Evolutionary conservation across 2,797 vertebrate species (phyloP).

Genomic region (Erithacus rubecula): DNA sequence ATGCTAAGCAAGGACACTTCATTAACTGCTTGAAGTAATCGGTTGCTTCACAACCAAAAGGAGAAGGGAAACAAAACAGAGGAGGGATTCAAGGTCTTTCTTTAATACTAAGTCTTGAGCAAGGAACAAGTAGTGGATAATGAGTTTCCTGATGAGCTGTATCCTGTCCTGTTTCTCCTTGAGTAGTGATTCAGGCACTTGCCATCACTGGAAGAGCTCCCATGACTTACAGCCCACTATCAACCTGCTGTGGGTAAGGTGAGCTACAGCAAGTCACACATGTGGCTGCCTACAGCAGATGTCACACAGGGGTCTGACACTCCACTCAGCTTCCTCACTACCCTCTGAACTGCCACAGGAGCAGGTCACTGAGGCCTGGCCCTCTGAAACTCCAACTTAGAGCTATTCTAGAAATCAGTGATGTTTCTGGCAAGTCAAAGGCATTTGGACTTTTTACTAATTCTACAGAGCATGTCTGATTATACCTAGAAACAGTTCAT

Average conservation of each 20-base stretch:
- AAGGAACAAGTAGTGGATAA: neutral
- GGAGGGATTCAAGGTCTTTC: neutral
- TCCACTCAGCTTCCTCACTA: neutral
- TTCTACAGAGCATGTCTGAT: neutral
- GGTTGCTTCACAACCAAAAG: neutral
- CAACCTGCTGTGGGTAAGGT: neutral
- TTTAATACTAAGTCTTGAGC: neutral
- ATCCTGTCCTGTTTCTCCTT: neutral
- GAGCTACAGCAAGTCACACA: neutral
- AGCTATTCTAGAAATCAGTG: neutral
- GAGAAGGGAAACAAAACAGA: neutral
- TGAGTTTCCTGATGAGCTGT: neutral
- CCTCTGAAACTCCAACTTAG: neutral
- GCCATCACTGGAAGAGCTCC: neutral
- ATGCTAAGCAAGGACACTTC: neutral
- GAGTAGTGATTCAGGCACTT: neutral
- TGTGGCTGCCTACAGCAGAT: neutral
- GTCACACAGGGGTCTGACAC: neutral
- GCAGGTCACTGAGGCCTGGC: accelerated
- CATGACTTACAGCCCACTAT: neutral
- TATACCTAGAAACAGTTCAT: neutral
- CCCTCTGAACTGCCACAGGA: neutral
- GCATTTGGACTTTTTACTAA: neutral
- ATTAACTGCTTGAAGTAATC: neutral
- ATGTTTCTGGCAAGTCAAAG: neutral